phyloP scores from a whole-genome alignment of 2,888 invertebrate genomes.

The Scaptomyza cyrtandrae region DNA sequence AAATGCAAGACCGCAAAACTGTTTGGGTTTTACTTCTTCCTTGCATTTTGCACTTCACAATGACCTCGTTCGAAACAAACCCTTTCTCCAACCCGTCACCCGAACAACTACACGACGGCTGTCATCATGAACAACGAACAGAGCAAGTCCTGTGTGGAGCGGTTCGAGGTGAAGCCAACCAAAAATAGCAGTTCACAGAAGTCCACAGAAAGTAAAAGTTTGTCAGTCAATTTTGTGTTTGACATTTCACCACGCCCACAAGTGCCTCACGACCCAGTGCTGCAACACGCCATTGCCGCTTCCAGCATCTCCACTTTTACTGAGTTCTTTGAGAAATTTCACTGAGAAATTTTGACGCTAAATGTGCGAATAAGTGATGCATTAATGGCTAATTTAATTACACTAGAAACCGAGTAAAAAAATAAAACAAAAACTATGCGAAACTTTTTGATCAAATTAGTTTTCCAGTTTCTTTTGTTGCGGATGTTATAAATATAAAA shows the following conservation, averaged over 20 bases:
- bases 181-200: conserved; percentile 62
- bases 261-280: neutral
- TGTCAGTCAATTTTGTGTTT: conserved; percentile 72
- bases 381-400: conserved; percentile 57
- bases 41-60: conserved; percentile 60
- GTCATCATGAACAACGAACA: conserved; percentile 62
- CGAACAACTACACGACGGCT: conserved; percentile 57
- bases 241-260: conserved; percentile 64
- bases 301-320: neutral
- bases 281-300: too few relatives aligned
- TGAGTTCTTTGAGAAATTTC: too few relatives aligned
- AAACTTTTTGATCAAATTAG: conserved; percentile 43
- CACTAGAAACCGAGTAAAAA: conserved; percentile 27
- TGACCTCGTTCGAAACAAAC: conserved; percentile 24
- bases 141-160: conserved; percentile 9
- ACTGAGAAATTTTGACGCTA: conserved; percentile 30
- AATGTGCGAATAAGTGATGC: conserved; percentile 57
- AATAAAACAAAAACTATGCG: conserved; percentile 16
- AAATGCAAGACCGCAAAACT: conserved; percentile 76
- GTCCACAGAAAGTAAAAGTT: conserved; percentile 71
- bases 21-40: conserved; percentile 65
- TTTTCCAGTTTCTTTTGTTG: conserved; percentile 16
- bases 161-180: conserved; percentile 41
- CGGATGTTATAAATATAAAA: neutral
- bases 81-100: conserved; percentile 14